These are phyloP conservation scores for Choreutis nemorana DNA, from an alignment of 2,888 invertebrate genomes.

Conservation along the genomic window DNA sequence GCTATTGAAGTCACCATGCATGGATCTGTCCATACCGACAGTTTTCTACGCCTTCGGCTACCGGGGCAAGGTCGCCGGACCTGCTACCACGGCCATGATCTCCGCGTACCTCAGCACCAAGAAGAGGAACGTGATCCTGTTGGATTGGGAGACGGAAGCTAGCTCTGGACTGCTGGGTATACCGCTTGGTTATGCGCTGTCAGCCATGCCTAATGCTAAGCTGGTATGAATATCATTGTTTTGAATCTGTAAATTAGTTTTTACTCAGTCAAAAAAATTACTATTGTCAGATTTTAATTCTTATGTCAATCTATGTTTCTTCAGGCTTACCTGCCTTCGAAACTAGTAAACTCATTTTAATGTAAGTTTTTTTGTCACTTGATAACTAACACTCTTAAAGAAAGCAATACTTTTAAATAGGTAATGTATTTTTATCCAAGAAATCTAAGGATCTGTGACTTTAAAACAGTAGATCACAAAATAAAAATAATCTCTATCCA, in stretches of 20 bases:
- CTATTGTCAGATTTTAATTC: neutral
- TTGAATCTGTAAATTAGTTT: neutral
- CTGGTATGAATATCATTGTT: constrained; percentile 21
- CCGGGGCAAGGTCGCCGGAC: constrained; percentile 32
- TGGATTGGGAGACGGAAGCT: constrained; percentile 56
- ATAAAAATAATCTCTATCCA: too few relatives aligned
- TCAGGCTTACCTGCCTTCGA: too few relatives aligned
- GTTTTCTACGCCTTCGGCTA: constrained; percentile 53
- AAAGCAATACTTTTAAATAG: neutral
- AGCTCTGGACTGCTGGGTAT: constrained; percentile 36
- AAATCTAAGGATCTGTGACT: too few relatives aligned
- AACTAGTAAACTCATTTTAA: too few relatives aligned
- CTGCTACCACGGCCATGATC: constrained; percentile 44
- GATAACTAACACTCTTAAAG: neutral
- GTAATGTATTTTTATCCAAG: too few relatives aligned
- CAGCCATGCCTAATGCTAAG: constrained; percentile 46
- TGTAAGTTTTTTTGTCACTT: neutral
- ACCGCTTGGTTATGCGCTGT: constrained; percentile 35
- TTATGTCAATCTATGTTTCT: neutral
- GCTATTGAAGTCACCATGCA: constrained; percentile 25
- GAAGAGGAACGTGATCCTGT: constrained; percentile 44
- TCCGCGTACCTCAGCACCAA: constrained; percentile 33
- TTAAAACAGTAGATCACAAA: too few relatives aligned
- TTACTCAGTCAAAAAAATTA: neutral
- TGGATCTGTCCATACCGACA: constrained; percentile 32